Percentiles rank a stretch among this genome's conserved stretches.
Evolutionary conservation across 1,140 invertebrate species (phyloP).

Genomic region (Spodoptera litura): DNA sequence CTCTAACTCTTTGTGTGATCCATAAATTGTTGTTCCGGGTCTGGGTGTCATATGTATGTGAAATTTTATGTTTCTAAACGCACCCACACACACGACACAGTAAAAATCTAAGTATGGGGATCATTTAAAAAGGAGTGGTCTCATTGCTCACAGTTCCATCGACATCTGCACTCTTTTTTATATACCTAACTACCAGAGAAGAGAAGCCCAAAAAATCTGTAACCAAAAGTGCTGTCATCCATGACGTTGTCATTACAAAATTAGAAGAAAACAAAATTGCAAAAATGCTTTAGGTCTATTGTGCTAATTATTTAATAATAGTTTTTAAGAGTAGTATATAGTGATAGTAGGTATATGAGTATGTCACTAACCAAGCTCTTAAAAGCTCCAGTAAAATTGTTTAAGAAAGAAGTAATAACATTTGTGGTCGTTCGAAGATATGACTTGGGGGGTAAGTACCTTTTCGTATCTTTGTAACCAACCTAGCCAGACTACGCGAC

Average conservation of each 20-base stretch:
- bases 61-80: no score
- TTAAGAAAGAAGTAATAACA: constrained; percentile 76
- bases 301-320: background rate
- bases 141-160: no score
- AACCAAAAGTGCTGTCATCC: background rate
- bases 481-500: constrained; percentile 57
- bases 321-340: constrained; percentile 15
- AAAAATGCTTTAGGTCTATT: constrained; percentile 13
- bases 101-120: no score
- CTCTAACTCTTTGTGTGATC: no score
- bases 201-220: background rate
- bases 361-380: constrained; percentile 78
- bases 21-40: no score
- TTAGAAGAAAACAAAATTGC: constrained; percentile 28
- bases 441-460: constrained; percentile 73
- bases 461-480: background rate
- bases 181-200: background rate
- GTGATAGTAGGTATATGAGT: constrained; percentile 4
- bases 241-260: constrained; percentile 24
- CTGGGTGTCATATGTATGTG: no score
- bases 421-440: constrained; percentile 73
- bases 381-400: constrained; percentile 67
- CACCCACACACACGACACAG: no score
- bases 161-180: no score
- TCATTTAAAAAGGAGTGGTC: no score